Evolutionary conservation across 2,113 vertebrate genomes (phyloP).

Genomic region (Lutjanus erythropterus): DNA sequence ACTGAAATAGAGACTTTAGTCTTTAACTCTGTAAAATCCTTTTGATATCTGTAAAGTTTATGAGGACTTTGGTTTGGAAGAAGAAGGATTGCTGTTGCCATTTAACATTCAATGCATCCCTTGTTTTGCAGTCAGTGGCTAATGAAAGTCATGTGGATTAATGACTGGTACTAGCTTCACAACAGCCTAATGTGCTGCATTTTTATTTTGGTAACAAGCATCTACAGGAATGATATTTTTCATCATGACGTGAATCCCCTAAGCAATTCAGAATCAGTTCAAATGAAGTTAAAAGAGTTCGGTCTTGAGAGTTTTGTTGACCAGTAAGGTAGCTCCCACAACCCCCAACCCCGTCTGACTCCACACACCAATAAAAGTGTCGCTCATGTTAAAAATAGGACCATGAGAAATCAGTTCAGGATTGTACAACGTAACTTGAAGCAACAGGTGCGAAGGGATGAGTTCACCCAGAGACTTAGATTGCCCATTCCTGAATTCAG

Average conservation of each 20-base stretch:
- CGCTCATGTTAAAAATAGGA: constrained; percentile 72
- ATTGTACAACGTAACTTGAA: constrained; percentile 54
- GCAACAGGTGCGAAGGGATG: constrained; percentile 68
- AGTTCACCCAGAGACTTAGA: constrained; percentile 31
- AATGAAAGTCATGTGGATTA: neutral
- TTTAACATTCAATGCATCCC: neutral
- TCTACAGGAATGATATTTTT: neutral
- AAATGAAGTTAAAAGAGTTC: neutral
- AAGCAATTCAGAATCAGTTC: neutral
- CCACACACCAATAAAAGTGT: constrained; percentile 57
- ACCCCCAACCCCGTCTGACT: constrained; percentile 2
- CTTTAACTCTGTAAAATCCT: neutral
- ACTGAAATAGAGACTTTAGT: neutral
- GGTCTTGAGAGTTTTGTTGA: neutral
- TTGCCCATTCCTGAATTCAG: constrained; percentile 27
- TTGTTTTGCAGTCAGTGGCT: neutral
- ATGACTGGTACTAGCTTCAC: neutral
- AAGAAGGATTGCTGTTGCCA: neutral
- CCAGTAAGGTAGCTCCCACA: neutral
- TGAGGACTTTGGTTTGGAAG: neutral
- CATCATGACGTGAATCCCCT: neutral
- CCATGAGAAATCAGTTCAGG: constrained; percentile 50
- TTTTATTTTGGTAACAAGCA: neutral
- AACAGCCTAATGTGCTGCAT: neutral
- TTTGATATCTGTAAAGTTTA: neutral